Evolutionary conservation across 2,888 invertebrate species (phyloP).

Genomic region (Hypomecis punctinalis): DNA sequence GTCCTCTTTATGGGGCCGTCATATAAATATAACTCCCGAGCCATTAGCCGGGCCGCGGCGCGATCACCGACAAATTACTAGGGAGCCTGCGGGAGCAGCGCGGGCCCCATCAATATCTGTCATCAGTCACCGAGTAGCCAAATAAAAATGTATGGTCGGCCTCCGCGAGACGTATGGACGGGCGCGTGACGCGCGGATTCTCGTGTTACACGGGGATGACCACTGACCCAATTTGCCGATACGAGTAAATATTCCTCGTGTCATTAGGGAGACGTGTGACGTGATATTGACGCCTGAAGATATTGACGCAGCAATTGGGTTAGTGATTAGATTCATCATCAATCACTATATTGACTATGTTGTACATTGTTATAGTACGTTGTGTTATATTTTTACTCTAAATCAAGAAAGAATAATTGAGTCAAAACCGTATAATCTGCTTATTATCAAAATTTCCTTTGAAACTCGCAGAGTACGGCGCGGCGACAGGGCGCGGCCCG

Average conservation of each 20-base stretch:
- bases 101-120: conserved; percentile 79
- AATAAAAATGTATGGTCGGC: conserved; percentile 77
- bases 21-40: conserved; percentile 72
- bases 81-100: conserved; percentile 62
- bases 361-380: background rate
- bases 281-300: conserved; percentile 22
- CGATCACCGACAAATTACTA: conserved; percentile 63
- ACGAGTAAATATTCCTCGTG: conserved; percentile 48
- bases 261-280: conserved; percentile 45
- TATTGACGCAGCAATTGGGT: conserved; percentile 25
- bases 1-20: conserved; percentile 69
- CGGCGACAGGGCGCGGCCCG: conserved; percentile 30
- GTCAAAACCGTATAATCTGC: conserved; percentile 69
- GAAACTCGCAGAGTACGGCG: conserved; percentile 51
- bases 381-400: conserved; percentile 36
- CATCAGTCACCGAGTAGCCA: conserved; percentile 75
- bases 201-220: conserved; percentile 60
- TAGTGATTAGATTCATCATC: conserved; percentile 13
- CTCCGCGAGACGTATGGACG: conserved; percentile 48
- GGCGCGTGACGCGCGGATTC: conserved; percentile 62
- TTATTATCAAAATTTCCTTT: conserved; percentile 59
- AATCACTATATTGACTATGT: background rate
- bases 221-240: conserved; percentile 67
- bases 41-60: conserved; percentile 64
- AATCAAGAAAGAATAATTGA: conserved; percentile 54